Conservation (phyloP, 2,113 vertebrate species). For the Maccullochella peelii region DNA sequence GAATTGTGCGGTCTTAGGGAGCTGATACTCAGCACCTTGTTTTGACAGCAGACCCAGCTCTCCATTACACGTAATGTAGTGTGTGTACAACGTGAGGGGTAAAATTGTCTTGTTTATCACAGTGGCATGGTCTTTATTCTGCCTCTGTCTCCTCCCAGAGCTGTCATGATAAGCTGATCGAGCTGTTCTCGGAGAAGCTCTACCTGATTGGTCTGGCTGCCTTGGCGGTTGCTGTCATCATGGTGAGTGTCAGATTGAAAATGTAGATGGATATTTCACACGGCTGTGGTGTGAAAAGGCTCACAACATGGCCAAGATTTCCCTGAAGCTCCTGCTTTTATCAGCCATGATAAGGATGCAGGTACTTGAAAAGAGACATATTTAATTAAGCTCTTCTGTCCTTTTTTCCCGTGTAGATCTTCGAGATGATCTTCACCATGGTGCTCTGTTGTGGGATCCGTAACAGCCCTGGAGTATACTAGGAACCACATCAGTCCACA, state of each 20-base stretch:
- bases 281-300: not conserved
- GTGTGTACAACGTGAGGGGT: not conserved
- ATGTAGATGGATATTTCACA: not conserved
- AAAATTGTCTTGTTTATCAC: not conserved
- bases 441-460: conserved; percentile 83
- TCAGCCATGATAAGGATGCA: not conserved
- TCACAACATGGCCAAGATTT: not conserved
- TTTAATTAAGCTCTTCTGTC: conserved; percentile 19
- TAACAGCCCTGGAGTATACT: conserved; percentile 78
- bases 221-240: conserved; percentile 93
- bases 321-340: not conserved
- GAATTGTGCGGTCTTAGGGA: not conserved
- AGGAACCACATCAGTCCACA: conserved; percentile 11
- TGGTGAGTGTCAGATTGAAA: conserved; percentile 85
- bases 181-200: conserved; percentile 93
- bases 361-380: not conserved
- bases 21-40: conserved; percentile 9
- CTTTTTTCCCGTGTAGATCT: conserved; percentile 66
- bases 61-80: not conserved
- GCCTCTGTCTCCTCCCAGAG: conserved; percentile 62
- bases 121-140: not conserved
- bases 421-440: conserved; percentile 84
- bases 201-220: conserved; percentile 94
- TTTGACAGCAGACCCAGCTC: conserved; percentile 16
- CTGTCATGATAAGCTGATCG: conserved; percentile 89